These are phyloP conservation scores for Piprites chloris DNA, from an alignment of 2,113 vertebrate genomes.

Conservation along the genomic window DNA sequence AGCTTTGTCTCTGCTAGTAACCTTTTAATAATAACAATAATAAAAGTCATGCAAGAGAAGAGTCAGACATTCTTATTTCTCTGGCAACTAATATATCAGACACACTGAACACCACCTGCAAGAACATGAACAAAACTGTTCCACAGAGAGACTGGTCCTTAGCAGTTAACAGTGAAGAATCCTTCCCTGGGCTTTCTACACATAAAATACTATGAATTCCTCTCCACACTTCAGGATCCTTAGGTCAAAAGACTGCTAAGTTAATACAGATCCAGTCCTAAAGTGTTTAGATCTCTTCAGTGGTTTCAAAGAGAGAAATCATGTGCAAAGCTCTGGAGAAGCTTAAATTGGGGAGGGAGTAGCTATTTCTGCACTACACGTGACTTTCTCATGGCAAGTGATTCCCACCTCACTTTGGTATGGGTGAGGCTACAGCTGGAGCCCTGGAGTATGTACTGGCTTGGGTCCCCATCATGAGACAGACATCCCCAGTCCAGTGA, in stretches of 20 bases:
- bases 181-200: not conserved
- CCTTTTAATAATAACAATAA: not conserved
- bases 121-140: not conserved
- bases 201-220: not conserved
- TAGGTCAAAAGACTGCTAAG: not conserved
- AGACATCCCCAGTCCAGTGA: not conserved
- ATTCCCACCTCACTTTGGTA: not conserved
- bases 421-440: not conserved
- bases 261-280: not conserved
- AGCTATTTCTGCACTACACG: not conserved
- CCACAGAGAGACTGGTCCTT: not conserved
- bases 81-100: not conserved
- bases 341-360: not conserved
- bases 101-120: not conserved
- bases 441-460: not conserved
- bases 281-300: not conserved
- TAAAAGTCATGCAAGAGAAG: not conserved
- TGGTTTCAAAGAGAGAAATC: not conserved
- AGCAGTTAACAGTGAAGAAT: not conserved
- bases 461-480: not conserved
- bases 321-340: not conserved
- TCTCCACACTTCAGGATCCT: not conserved
- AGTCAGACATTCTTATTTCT: not conserved
- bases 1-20: not conserved
- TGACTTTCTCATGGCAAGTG: not conserved